Evolutionary conservation across 2,888 invertebrate species (phyloP).

Genomic region (Hyposoter dolosus): DNA sequence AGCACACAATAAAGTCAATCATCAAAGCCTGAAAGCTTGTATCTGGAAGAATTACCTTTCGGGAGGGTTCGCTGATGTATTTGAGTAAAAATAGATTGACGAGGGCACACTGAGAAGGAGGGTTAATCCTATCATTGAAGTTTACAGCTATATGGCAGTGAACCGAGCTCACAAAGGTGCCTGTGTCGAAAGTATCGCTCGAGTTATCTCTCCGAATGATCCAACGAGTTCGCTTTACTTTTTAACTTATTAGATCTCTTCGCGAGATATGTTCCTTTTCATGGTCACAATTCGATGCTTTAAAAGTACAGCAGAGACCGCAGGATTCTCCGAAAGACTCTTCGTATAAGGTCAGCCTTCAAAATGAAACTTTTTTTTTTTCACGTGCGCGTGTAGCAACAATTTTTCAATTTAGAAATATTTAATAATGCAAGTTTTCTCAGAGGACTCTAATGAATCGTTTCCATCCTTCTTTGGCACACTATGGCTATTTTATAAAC

Average conservation of each 20-base stretch:
- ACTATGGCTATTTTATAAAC: no score
- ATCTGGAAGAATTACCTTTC: conserved; percentile 7
- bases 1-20: background rate
- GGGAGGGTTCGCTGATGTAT: background rate
- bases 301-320: background rate
- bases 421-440: background rate
- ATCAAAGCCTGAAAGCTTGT: background rate
- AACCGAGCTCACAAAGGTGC: background rate
- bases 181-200: conserved; percentile 1
- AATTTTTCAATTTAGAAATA: background rate
- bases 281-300: background rate
- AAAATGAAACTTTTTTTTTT: background rate
- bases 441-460: no score
- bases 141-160: background rate
- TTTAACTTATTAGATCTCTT: background rate
- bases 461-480: no score
- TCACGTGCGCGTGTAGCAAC: background rate
- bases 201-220: background rate
- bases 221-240: background rate
- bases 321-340: background rate
- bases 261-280: background rate
- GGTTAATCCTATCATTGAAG: background rate
- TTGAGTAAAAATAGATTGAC: background rate
- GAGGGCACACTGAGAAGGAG: background rate
- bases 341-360: background rate